These are phyloP conservation scores for Lissonota sp. DNA, from an alignment of 2,888 invertebrate genomes.

Conservation along the genomic window DNA sequence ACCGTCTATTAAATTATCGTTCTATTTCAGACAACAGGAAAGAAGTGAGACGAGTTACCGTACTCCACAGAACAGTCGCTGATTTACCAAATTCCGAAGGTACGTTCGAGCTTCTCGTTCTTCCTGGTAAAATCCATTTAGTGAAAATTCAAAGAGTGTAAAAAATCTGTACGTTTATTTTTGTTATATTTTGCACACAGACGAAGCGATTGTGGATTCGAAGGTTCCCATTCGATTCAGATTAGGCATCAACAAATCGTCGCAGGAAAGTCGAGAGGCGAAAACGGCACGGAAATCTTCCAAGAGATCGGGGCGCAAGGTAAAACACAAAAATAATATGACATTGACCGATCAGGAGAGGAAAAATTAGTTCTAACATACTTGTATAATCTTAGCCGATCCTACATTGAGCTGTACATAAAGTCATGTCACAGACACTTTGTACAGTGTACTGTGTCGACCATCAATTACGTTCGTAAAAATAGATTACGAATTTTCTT, in stretches of 20 bases:
- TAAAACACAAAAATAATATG: constrained; percentile 79
- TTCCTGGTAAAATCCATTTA: no score
- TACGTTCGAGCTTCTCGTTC: constrained; percentile 50
- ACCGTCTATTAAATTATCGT: not conserved
- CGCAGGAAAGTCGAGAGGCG: constrained; percentile 76
- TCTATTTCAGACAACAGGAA: constrained; percentile 73
- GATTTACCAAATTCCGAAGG: constrained; percentile 79
- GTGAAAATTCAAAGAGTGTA: no score
- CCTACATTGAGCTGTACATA: constrained; percentile 51
- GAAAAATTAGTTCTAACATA: constrained; percentile 65
- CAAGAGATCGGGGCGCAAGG: constrained; percentile 80
- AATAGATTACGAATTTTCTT: constrained; percentile 41
- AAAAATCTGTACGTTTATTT: not conserved
- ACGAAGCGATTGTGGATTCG: constrained; percentile 73
- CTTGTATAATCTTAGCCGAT: constrained; percentile 50
- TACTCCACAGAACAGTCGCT: constrained; percentile 75
- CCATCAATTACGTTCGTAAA: constrained; percentile 43
- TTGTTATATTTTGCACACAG: constrained; percentile 56
- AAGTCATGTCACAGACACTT: constrained; percentile 37
- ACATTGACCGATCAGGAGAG: constrained; percentile 74
- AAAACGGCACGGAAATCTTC: constrained; percentile 77
- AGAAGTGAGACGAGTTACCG: constrained; percentile 78
- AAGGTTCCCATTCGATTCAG: constrained; percentile 76
- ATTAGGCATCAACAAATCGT: constrained; percentile 76
- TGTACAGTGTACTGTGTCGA: constrained; percentile 47